Conservation (phyloP, 2,888 invertebrate genomes). For the Pseudoips prasinana region DNA sequence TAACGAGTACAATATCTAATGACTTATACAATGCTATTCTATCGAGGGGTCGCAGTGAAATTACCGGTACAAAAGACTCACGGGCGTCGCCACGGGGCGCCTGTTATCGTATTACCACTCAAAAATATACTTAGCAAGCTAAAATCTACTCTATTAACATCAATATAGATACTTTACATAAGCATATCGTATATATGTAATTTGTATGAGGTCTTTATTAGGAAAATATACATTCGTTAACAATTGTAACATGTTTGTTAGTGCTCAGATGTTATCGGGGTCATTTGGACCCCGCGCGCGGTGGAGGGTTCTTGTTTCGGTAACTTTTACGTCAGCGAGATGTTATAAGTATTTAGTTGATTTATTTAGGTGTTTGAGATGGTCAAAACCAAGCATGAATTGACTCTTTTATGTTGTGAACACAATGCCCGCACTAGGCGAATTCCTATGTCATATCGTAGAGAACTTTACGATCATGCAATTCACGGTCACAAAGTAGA, state of each 20-base stretch:
- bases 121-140: neutral
- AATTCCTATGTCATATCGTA: too few relatives aligned
- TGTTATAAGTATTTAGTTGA: constrained; percentile 9
- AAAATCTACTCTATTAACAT: constrained; percentile 9
- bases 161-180: constrained; percentile 1
- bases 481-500: too few relatives aligned
- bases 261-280: constrained; percentile 53
- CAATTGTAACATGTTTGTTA: constrained; percentile 38
- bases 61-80: constrained; percentile 59
- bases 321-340: constrained; percentile 12
- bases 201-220: constrained; percentile 34
- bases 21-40: constrained; percentile 49
- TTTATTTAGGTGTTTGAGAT: too few relatives aligned
- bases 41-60: constrained; percentile 49
- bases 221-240: constrained; percentile 42
- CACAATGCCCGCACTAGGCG: too few relatives aligned
- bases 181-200: constrained; percentile 11
- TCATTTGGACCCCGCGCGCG: constrained; percentile 37
- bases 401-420: too few relatives aligned
- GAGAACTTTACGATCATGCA: too few relatives aligned
- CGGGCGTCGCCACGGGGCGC: constrained; percentile 57
- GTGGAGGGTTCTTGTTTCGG: constrained; percentile 28
- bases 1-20: constrained; percentile 49
- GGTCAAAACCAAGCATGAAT: too few relatives aligned
- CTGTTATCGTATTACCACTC: constrained; percentile 38